Conservation (phyloP, 2,797 vertebrate genomes). For the Leptoclinus maculatus region DNA sequence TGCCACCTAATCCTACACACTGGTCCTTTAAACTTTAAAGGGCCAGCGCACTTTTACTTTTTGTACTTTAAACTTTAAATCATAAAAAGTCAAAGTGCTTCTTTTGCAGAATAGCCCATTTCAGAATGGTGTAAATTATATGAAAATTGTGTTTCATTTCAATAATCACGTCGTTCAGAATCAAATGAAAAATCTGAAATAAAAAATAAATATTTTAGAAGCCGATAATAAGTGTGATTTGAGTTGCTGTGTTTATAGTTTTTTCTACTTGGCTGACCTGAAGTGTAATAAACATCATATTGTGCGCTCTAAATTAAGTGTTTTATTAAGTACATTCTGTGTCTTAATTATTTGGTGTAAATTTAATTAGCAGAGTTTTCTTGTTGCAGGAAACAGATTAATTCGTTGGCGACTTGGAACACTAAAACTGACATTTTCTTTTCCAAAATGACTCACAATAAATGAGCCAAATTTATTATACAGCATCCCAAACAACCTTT, state of each 20-base stretch:
- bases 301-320: not conserved
- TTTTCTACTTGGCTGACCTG: not conserved
- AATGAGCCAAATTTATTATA: not conserved
- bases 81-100: not conserved
- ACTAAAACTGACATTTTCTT: slow-evolving; percentile 2
- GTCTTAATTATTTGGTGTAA: not conserved
- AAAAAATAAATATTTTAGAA: not conserved
- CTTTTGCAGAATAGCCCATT: not conserved
- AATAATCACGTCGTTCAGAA: fast-evolving
- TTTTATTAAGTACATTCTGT: not conserved
- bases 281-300: not conserved
- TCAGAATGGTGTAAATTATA: not conserved
- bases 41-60: no score
- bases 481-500: not conserved
- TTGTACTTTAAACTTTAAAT: no score
- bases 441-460: not conserved
- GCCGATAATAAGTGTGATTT: no score
- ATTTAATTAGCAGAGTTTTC: not conserved
- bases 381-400: not conserved
- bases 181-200: fast-evolving
- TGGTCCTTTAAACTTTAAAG: not conserved
- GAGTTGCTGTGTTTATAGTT: no score
- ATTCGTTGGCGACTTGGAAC: not conserved
- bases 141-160: not conserved
- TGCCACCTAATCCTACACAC: not conserved